phyloP scores from a whole-genome alignment of 2,797 vertebrate species.

The Sebastolobus altivelis region DNA sequence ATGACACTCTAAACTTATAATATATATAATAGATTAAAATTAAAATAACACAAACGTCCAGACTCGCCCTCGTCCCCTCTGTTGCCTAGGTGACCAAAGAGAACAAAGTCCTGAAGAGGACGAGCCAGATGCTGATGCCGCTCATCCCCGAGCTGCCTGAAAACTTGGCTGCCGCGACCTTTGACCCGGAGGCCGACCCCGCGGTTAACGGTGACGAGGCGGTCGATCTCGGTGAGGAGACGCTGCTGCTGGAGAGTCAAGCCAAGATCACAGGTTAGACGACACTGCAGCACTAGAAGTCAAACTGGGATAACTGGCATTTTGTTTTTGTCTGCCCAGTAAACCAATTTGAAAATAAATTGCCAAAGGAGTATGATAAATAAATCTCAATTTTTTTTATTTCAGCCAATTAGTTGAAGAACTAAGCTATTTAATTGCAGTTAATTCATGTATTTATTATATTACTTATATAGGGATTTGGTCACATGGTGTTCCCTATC shows the following conservation, averaged over 20 bases:
- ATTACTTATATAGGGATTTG: neutral
- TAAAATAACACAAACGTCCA: neutral
- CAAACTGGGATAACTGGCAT: neutral
- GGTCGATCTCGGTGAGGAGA: conserved; percentile 33
- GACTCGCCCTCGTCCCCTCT: neutral
- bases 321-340: neutral
- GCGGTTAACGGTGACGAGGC: neutral
- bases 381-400: too few relatives aligned
- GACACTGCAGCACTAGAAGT: neutral
- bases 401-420: neutral
- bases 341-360: neutral
- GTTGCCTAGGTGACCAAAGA: conserved; percentile 82
- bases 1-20: neutral
- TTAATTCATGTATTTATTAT: neutral
- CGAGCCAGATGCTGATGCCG: conserved; percentile 76
- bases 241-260: conserved; percentile 67
- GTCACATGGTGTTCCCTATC: neutral
- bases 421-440: neutral
- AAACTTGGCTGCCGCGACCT: conserved; percentile 45
- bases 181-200: conserved; percentile 40
- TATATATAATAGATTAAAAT: neutral
- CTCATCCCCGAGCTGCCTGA: conserved; percentile 71
- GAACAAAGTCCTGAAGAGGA: conserved; percentile 81
- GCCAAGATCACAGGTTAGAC: conserved; percentile 83
- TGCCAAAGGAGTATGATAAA: too few relatives aligned